phyloP scores from a whole-genome alignment of 2,113 vertebrate species.

The Lophura nycthemera region DNA sequence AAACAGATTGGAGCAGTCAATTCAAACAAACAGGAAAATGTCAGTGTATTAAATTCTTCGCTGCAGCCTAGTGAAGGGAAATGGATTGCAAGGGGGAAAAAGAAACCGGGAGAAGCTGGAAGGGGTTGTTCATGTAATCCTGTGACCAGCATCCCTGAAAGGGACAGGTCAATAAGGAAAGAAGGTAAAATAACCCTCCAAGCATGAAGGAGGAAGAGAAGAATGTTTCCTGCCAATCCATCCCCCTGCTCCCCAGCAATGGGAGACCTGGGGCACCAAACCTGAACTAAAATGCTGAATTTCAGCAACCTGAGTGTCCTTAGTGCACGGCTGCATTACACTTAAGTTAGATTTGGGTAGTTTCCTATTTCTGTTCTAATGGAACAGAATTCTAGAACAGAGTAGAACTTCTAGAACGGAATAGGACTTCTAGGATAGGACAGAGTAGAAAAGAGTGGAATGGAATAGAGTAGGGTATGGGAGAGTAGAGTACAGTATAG shows the following conservation, averaged over 20 bases:
- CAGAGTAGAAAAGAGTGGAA: background rate
- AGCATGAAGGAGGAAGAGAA: background rate
- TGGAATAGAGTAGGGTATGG: background rate
- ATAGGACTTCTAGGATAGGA: background rate
- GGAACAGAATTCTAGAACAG: background rate
- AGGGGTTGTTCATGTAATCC: background rate
- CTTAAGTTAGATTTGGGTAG: background rate
- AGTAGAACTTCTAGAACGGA: background rate
- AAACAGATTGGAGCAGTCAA: background rate
- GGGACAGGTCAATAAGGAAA: background rate
- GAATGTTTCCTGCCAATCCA: background rate
- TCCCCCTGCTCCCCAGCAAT: background rate
- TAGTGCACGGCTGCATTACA: rapidly evolving
- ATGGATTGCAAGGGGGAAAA: background rate
- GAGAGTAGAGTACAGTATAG: background rate
- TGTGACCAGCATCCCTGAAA: background rate
- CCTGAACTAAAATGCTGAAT: rapidly evolving
- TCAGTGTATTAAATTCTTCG: background rate
- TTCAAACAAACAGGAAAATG: background rate
- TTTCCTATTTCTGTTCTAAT: background rate
- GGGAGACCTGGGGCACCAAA: background rate
- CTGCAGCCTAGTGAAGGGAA: background rate
- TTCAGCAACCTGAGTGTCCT: background rate
- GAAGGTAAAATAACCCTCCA: background rate
- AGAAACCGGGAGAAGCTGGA: background rate